Conservation (phyloP, 2,888 invertebrate species). For the Hipparchia semele region DNA sequence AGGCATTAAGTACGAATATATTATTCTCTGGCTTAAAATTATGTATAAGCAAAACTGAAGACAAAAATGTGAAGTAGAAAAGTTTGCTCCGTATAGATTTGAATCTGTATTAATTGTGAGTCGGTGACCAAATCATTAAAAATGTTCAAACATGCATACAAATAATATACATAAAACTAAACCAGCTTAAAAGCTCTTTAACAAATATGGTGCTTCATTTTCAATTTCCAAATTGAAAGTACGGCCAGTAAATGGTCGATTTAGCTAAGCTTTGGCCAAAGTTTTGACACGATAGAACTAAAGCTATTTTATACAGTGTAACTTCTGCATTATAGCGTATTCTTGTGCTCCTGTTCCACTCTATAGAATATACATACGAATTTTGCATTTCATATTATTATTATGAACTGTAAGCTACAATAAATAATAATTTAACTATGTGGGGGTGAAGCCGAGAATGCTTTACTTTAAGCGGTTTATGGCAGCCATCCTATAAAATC, state of each 20-base stretch:
- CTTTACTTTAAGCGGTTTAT: too few relatives aligned
- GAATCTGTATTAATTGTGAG: conserved; percentile 1
- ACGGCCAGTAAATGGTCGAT: not conserved
- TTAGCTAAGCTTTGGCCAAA: conserved; percentile 1
- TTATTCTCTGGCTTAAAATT: not conserved
- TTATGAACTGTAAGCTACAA: too few relatives aligned
- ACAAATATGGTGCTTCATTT: not conserved
- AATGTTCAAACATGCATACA: conserved; percentile 12
- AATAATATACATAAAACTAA: too few relatives aligned
- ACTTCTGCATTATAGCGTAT: too few relatives aligned
- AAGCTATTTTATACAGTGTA: not conserved
- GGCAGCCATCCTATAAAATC: too few relatives aligned
- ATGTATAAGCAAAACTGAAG: not conserved
- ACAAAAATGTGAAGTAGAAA: not conserved
- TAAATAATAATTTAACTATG: too few relatives aligned
- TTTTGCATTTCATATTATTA: too few relatives aligned
- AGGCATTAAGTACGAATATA: not conserved
- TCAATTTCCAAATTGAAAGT: conserved; percentile 2
- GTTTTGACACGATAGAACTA: not conserved
- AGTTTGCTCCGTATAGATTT: not conserved
- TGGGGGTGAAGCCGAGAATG: too few relatives aligned
- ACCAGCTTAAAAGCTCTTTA: not conserved
- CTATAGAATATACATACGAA: too few relatives aligned
- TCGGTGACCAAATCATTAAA: conserved; percentile 5
- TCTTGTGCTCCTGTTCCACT: too few relatives aligned